Evolutionary conservation across 2,888 invertebrate species (phyloP).

Genomic region (Trichogramma evanescens): DNA sequence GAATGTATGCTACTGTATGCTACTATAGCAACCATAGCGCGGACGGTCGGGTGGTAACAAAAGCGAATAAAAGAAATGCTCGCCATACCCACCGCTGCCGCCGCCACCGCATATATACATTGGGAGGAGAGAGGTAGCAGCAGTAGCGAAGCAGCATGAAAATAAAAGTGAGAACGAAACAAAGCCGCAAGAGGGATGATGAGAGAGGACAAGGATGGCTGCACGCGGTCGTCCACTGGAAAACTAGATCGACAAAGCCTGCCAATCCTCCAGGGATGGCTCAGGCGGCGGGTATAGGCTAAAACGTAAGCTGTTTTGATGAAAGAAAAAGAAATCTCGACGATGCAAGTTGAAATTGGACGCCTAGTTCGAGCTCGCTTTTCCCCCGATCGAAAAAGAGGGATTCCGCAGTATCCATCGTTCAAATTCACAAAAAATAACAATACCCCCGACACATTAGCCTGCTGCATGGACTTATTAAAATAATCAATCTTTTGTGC

Average conservation of each 20-base stretch:
- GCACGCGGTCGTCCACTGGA: not conserved
- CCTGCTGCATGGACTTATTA: too few relatives aligned
- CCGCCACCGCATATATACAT: not conserved
- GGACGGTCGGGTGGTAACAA: too few relatives aligned
- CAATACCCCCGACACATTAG: too few relatives aligned
- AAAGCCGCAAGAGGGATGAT: not conserved
- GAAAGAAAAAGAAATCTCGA: conserved; percentile 19
- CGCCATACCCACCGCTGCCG: not conserved
- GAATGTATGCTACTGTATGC: too few relatives aligned
- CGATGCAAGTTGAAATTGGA: conserved; percentile 23
- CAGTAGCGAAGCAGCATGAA: conserved; percentile 2
- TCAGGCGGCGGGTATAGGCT: not conserved
- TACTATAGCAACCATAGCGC: too few relatives aligned
- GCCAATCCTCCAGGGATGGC: conserved; percentile 7
- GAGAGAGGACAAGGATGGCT: not conserved
- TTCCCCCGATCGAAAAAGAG: not conserved
- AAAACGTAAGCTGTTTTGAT: conserved; percentile 8
- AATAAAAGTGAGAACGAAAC: conserved; percentile 11
- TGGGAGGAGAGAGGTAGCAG: not conserved
- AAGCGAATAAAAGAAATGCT: too few relatives aligned
- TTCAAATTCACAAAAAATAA: too few relatives aligned
- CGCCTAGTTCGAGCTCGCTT: conserved; percentile 7
- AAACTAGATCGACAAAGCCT: not conserved
- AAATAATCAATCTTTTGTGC: too few relatives aligned
- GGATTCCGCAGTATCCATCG: not conserved